These are phyloP conservation scores for Coptotermes formosanus DNA, from an alignment of 1,140 invertebrate species.

Conservation along the genomic window DNA sequence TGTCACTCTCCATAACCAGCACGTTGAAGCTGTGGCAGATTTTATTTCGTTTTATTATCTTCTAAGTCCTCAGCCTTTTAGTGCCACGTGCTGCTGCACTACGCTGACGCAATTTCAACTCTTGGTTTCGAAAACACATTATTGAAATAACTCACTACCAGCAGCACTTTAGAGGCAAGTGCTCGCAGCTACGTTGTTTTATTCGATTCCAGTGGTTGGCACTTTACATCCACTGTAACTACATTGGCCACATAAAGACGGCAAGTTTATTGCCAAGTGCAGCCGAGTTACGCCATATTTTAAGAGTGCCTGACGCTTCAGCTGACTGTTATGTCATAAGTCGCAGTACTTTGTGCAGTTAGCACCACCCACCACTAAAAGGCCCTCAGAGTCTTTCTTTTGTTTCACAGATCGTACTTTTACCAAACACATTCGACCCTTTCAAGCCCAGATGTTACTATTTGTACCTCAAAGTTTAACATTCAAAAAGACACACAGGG, in stretches of 20 bases:
- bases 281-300: neutral
- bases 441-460: no score
- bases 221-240: conserved; percentile 1
- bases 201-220: neutral
- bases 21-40: neutral
- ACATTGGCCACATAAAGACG: neutral
- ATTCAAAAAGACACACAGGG: no score
- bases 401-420: no score
- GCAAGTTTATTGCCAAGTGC: neutral
- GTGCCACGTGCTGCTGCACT: neutral
- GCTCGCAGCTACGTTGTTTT: neutral
- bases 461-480: no score
- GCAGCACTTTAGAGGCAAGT: neutral
- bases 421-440: no score
- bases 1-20: no score
- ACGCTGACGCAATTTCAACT: neutral
- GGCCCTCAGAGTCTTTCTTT: no score
- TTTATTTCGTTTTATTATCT: neutral
- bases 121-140: neutral
- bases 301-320: neutral
- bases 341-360: neutral
- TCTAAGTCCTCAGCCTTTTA: neutral
- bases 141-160: neutral
- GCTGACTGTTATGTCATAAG: neutral
- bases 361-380: neutral